Conservation (phyloP, 1,140 invertebrate species). For the Microplitis mediator region DNA sequence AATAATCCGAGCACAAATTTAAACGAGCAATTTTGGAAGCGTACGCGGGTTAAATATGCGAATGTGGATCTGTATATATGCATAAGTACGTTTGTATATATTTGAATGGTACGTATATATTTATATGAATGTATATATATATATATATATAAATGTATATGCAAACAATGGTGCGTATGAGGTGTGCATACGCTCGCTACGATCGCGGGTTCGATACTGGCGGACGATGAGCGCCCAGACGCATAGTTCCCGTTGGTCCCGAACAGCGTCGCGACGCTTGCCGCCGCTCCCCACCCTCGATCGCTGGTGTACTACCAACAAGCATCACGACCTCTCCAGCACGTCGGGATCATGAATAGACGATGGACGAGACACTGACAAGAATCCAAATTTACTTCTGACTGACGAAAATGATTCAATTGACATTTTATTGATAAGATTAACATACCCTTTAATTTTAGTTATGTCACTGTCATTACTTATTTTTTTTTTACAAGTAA, state of each 20-base stretch:
- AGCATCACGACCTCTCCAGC: not conserved
- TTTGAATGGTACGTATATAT: not conserved
- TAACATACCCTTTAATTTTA: no score
- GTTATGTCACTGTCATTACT: no score
- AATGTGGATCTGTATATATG: not conserved
- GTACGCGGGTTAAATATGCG: not conserved
- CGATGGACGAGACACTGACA: not conserved
- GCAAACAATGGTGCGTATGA: slow-evolving; percentile 29
- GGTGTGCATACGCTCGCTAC: slow-evolving; percentile 57
- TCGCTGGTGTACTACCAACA: slow-evolving; percentile 9
- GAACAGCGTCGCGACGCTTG: slow-evolving; percentile 56
- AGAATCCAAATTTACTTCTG: not conserved
- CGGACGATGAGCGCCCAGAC: slow-evolving; percentile 49
- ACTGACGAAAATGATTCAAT: not conserved
- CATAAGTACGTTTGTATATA: not conserved
- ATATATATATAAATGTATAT: slow-evolving; percentile 22
- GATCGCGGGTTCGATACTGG: slow-evolving; percentile 61
- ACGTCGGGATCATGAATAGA: slow-evolving; percentile 6
- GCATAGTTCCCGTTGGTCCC: slow-evolving; percentile 59
- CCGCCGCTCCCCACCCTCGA: slow-evolving; percentile 33
- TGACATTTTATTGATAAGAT: not conserved
- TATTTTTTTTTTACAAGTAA: no score
- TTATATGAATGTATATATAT: not conserved
- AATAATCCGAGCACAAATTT: not conserved
- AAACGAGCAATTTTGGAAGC: no score